Evolutionary conservation across 2,888 invertebrate genomes (phyloP).

Genomic region (Aphodius sticticus): DNA sequence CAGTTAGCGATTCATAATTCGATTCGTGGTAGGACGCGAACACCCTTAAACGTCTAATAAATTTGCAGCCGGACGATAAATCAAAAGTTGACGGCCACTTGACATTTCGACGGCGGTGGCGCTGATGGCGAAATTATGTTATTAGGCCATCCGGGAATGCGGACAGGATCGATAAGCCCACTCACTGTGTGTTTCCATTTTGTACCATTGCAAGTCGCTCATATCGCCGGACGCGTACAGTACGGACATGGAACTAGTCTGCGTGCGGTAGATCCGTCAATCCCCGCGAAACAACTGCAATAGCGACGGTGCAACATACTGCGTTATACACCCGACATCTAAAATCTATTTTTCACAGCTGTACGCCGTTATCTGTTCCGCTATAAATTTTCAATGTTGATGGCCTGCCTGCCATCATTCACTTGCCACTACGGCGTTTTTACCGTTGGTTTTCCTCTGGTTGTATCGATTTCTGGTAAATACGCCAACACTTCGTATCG

Average conservation of each 20-base stretch:
- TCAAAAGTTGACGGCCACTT: constrained; percentile 36
- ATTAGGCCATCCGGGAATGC: constrained; percentile 46
- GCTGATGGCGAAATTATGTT: constrained; percentile 44
- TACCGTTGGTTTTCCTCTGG: not conserved
- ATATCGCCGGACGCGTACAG: not conserved
- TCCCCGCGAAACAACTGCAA: not conserved
- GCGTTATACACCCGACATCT: not conserved
- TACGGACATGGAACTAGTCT: not conserved
- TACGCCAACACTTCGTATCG: not conserved
- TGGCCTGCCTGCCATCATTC: not conserved
- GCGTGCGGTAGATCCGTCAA: not conserved
- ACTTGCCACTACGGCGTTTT: not conserved
- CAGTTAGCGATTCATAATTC: not conserved
- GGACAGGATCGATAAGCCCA: constrained; percentile 34
- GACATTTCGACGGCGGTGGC: constrained; percentile 27
- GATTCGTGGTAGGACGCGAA: not conserved
- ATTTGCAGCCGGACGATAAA: constrained; percentile 32
- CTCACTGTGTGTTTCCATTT: constrained; percentile 29
- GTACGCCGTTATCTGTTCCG: not conserved
- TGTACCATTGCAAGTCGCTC: not conserved
- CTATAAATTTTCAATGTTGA: not conserved
- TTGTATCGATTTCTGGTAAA: not conserved
- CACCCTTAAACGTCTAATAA: constrained; percentile 24
- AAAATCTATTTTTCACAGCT: not conserved
- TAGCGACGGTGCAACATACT: not conserved